Percentiles rank a stretch among this genome's conserved stretches.
These are phyloP conservation scores for Chromobotia macracanthus DNA, from an alignment of 2,797 vertebrate species.

Conservation along the genomic window DNA sequence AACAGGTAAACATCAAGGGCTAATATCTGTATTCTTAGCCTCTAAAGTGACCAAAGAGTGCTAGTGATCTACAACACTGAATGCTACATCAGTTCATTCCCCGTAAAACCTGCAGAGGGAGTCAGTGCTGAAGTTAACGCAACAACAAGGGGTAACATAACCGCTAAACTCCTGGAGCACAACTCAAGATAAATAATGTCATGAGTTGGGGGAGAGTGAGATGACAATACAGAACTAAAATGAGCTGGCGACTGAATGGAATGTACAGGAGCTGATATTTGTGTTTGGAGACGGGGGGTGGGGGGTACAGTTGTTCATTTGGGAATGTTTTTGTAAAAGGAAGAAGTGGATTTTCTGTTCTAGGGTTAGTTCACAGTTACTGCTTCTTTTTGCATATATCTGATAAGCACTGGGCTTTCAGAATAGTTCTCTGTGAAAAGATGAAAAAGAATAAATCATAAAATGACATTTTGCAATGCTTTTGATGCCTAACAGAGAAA, in stretches of 20 bases:
- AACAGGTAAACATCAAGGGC: constrained; percentile 46
- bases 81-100: constrained; percentile 49
- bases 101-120: constrained; percentile 22
- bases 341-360: constrained; percentile 61
- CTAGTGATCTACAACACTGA: constrained; percentile 40
- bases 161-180: constrained; percentile 2
- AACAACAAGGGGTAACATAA: neutral
- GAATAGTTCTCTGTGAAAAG: constrained; percentile 79
- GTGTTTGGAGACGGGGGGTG: constrained; percentile 24
- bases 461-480: constrained; percentile 61
- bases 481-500: constrained; percentile 56
- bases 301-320: constrained; percentile 49
- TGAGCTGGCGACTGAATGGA: constrained; percentile 1
- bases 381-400: constrained; percentile 83
- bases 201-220: neutral
- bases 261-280: constrained; percentile 12
- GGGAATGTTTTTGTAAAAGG: constrained; percentile 52
- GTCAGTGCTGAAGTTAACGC: constrained; percentile 14
- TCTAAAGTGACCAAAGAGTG: constrained; percentile 45
- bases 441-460: constrained; percentile 69
- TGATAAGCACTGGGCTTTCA: constrained; percentile 79
- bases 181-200: constrained; percentile 6
- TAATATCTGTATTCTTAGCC: constrained; percentile 25
- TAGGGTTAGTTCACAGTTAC: constrained; percentile 80
- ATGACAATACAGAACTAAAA: constrained; percentile 24